A percentile compares a stretch with the other conserved stretches of the same genome.
Evolutionary conservation across 1,140 invertebrate species (phyloP).

Genomic region (Lerema accius): DNA sequence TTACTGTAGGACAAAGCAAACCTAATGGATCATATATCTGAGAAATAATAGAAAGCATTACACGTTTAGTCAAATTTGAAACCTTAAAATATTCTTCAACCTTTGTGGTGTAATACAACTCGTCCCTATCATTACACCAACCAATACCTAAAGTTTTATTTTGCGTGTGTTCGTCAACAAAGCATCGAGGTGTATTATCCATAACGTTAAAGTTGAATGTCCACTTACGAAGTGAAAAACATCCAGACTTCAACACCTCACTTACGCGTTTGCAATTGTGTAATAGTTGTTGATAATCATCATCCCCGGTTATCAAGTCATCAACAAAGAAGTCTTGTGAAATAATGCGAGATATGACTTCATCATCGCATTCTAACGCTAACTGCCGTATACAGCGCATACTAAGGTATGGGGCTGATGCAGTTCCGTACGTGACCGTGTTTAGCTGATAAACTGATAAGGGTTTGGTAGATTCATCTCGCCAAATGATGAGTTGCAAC

Average conservation of each 20-base stretch:
- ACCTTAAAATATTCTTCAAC: constrained; percentile 19
- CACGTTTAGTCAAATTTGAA: constrained; percentile 30
- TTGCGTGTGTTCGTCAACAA: constrained; percentile 30
- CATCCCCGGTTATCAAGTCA: constrained; percentile 38
- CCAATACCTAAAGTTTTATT: constrained; percentile 38
- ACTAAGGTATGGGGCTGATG: constrained; percentile 42
- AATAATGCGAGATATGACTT: constrained; percentile 28
- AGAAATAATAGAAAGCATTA: constrained; percentile 24
- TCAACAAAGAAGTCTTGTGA: constrained; percentile 38
- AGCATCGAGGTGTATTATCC: constrained; percentile 1
- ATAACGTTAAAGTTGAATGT: constrained; percentile 35
- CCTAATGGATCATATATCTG: constrained; percentile 32
- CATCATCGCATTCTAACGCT: constrained; percentile 30
- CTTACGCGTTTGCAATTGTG: constrained; percentile 33
- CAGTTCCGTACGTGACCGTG: constrained; percentile 35
- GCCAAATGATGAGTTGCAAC: constrained; percentile 12
- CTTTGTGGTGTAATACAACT: constrained; percentile 40
- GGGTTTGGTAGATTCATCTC: neutral
- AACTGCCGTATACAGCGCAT: constrained; percentile 41
- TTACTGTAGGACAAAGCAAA: constrained; percentile 21
- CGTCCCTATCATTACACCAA: constrained; percentile 34
- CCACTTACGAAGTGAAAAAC: constrained; percentile 43
- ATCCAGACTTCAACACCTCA: constrained; percentile 34
- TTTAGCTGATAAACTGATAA: constrained; percentile 29
- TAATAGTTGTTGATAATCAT: constrained; percentile 33